These are phyloP conservation scores for Chelon labrosus DNA, from an alignment of 2,797 vertebrate genomes.

Conservation along the genomic window DNA sequence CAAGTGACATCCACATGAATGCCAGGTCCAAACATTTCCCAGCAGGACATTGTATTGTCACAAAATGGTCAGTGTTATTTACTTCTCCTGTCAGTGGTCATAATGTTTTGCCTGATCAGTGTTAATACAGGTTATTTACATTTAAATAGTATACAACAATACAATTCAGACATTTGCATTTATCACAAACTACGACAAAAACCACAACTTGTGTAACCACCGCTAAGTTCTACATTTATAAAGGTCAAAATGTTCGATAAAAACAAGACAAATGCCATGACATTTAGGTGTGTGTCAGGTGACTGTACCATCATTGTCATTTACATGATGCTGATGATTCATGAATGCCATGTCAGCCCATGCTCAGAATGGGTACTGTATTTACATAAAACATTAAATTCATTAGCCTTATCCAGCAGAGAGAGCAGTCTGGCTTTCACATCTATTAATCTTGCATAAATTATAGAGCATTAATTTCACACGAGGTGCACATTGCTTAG, in stretches of 20 bases:
- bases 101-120: too few species aligned
- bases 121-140: neutral
- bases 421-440: constrained; percentile 50
- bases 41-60: too few species aligned
- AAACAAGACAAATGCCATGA: constrained; percentile 35
- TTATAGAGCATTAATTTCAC: constrained; percentile 55
- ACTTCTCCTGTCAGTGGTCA: too few species aligned
- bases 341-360: constrained; percentile 29
- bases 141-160: constrained; percentile 6
- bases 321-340: constrained; percentile 42
- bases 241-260: constrained; percentile 46
- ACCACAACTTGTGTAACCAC: constrained; percentile 20
- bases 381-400: constrained; percentile 67
- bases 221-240: constrained; percentile 27
- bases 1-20: too few species aligned
- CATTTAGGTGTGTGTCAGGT: constrained; percentile 33
- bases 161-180: neutral
- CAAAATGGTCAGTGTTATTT: too few species aligned
- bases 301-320: constrained; percentile 23
- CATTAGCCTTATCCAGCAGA: constrained; percentile 46
- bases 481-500: constrained; percentile 40
- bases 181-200: constrained; percentile 12
- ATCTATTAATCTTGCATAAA: constrained; percentile 56
- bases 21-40: too few species aligned
- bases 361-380: constrained; percentile 21